Evolutionary conservation across 2,113 vertebrate species (phyloP).

Genomic region (Grammomys surdaster): DNA sequence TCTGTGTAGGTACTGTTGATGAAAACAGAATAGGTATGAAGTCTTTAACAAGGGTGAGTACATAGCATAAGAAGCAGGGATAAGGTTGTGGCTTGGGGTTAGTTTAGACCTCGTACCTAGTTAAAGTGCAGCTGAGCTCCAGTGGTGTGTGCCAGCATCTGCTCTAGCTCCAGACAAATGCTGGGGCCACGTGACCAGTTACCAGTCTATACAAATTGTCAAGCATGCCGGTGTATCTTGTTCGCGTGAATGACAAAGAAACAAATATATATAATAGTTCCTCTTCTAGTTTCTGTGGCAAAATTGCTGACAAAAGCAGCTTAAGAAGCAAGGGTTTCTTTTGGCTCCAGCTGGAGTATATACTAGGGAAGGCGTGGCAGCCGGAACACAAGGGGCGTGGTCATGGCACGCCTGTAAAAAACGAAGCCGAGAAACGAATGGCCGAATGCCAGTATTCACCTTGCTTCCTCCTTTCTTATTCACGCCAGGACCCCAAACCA

Average conservation of each 20-base stretch:
- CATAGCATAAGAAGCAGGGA: neutral
- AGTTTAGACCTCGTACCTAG: neutral
- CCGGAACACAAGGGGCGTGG: neutral
- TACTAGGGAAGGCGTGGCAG: too few relatives aligned
- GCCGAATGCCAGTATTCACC: too few relatives aligned
- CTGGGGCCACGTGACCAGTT: rapidly evolving
- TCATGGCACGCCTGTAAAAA: too few relatives aligned
- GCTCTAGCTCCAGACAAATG: neutral
- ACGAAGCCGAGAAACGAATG: neutral
- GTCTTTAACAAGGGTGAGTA: neutral
- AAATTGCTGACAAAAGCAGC: neutral
- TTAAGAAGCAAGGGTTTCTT: neutral
- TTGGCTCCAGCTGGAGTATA: neutral
- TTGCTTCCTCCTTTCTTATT: neutral
- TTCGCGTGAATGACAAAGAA: neutral
- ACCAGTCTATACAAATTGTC: neutral
- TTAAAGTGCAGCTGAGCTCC: neutral
- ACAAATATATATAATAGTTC: neutral
- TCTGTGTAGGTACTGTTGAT: neutral
- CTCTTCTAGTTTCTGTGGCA: neutral
- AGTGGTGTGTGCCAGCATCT: neutral
- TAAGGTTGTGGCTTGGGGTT: neutral
- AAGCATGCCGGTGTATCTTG: rapidly evolving
- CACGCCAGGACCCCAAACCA: neutral
- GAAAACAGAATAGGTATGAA: neutral